Conservation (phyloP, 2,888 invertebrate species). For the Drosophila siamana region DNA sequence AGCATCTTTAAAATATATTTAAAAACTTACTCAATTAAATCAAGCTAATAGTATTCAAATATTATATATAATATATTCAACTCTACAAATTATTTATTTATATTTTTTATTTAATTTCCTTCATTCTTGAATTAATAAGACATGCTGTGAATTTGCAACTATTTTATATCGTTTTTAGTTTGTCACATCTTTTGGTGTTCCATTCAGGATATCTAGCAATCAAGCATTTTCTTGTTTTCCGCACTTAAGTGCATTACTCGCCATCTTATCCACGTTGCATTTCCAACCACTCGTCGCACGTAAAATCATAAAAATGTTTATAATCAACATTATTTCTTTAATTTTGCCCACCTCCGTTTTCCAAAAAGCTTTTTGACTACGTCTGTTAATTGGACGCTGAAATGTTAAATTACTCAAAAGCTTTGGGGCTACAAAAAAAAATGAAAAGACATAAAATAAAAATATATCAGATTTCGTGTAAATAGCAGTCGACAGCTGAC, state of each 20-base stretch:
- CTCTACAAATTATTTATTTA: too few species aligned
- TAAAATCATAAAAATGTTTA: slow-evolving; percentile 50
- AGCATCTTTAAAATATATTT: too few species aligned
- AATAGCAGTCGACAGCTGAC: slow-evolving; percentile 21
- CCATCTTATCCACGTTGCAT: not conserved
- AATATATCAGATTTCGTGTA: slow-evolving; percentile 22
- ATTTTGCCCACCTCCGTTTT: slow-evolving; percentile 9
- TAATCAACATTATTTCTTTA: slow-evolving; percentile 56
- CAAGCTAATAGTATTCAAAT: too few species aligned
- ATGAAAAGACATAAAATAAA: slow-evolving; percentile 29
- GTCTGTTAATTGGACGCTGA: slow-evolving; percentile 72
- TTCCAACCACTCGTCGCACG: slow-evolving; percentile 15
- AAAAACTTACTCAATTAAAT: too few species aligned
- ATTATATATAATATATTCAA: too few species aligned
- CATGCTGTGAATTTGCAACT: too few species aligned
- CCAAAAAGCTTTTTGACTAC: slow-evolving; percentile 55
- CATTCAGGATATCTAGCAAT: not conserved
- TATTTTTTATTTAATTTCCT: too few species aligned
- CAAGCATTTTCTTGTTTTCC: not conserved
- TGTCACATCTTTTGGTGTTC: too few species aligned
- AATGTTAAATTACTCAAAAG: slow-evolving; percentile 67
- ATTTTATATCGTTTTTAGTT: too few species aligned
- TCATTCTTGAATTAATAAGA: too few species aligned
- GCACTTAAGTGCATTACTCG: slow-evolving; percentile 1
- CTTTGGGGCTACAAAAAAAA: slow-evolving; percentile 26